Base-by-base conservation (phyloP, 2,888 invertebrate species). In the Eurytoma californica region DNA sequence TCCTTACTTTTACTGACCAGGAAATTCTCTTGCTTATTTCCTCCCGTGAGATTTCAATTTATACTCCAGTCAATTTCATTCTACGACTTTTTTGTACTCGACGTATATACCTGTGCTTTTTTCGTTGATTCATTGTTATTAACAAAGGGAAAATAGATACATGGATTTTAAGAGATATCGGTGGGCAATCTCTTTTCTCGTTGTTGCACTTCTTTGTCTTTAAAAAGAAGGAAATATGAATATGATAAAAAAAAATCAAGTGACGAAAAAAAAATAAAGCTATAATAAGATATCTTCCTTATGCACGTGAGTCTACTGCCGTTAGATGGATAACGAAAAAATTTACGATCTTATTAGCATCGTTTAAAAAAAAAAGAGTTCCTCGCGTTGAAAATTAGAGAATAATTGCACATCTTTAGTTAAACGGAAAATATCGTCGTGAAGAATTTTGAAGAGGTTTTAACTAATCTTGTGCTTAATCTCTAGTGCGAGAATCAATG, bases 221-320 rank as follows among this genome's bases (percentile, higher is more conserved):
- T 68, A 13, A 66, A 76, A 55, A 53, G 20, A 18, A 28, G 65
- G 30, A 39, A 63, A 28, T 63, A 18, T 39, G 63, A 63, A 63
- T 63, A 47, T 57, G 20, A 63, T 61, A 16, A 30, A 18, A 63
- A n/a, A 63, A 3, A 14, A 68, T 55, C 20, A 63, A 65, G 55
- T 28, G 39, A 63, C 65, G 28, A 28, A 72, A 61, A 28, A 5
- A 68, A 12, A 18, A 28, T 53, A 53, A 12, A 61, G 51, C 58
- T 60, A 68, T 65, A 55, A 47, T 3, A 53, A 69, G 51, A 57
- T 74, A 69, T 69, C 73, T 70, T 78, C 61, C 63, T 78, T 73
- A 78, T 76, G 68, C 73, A 78, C 68, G 49, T 69, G 24, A 58
- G 20, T 73, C 73, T 63, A 78, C 68, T 78, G 73, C 73, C 68